These are phyloP conservation scores for Catocala sponsa DNA, from an alignment of 2,888 invertebrate genomes.

Conservation along the genomic window DNA sequence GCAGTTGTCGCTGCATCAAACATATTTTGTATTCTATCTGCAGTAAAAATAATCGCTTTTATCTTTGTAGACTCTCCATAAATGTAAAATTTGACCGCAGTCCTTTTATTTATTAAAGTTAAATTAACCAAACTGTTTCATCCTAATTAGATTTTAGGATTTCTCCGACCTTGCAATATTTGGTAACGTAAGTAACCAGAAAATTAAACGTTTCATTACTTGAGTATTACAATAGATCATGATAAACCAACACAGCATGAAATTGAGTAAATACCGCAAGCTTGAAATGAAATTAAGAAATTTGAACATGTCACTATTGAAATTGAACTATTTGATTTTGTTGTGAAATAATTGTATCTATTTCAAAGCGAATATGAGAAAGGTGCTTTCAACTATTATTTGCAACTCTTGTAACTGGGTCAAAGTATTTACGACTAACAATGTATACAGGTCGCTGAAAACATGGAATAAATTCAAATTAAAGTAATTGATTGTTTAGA, in stretches of 20 bases:
- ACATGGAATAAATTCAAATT: too few species aligned
- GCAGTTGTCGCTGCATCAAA: too few species aligned
- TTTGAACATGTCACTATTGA: constrained; percentile 27
- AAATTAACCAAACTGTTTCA: constrained; percentile 29
- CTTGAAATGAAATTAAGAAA: constrained; percentile 42
- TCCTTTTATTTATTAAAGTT: constrained; percentile 24
- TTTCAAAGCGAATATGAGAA: too few species aligned
- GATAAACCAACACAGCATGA: constrained; percentile 60
- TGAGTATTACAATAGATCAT: constrained; percentile 43
- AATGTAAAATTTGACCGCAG: not conserved
- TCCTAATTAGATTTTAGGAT: constrained; percentile 35
- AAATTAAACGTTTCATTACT: constrained; percentile 58
- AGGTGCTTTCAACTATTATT: too few species aligned
- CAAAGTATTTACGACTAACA: too few species aligned
- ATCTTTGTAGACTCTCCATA: too few species aligned
- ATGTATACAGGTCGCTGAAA: too few species aligned
- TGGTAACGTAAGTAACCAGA: constrained; percentile 56
- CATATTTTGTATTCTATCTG: too few species aligned
- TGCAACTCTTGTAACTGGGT: too few species aligned
- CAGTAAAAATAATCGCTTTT: too few species aligned
- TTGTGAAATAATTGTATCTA: not conserved
- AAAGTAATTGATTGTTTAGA: too few species aligned
- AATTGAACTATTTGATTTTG: constrained; percentile 9
- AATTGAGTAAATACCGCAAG: constrained; percentile 55
- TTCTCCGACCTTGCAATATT: constrained; percentile 56